Percentiles rank a stretch among this genome's conserved stretches.
These are phyloP conservation scores for Gibbula magus DNA, from an alignment of 2,888 invertebrate genomes.

Conservation along the genomic window DNA sequence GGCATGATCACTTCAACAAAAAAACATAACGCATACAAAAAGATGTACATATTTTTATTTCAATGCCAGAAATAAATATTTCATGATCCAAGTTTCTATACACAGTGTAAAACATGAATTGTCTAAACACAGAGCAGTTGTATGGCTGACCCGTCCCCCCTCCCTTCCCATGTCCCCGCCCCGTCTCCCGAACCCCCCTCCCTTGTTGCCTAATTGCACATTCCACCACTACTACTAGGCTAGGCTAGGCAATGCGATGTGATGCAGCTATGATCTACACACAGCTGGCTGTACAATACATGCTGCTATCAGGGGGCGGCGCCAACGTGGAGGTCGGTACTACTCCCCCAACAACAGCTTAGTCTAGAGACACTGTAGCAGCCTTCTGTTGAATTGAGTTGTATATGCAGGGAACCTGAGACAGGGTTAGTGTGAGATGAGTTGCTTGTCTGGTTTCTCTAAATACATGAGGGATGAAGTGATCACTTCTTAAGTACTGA, in stretches of 20 bases:
- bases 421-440: no score
- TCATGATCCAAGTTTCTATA: conserved; percentile 22
- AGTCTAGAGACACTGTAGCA: neutral
- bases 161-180: neutral
- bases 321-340: neutral
- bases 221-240: neutral
- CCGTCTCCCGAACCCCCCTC: neutral
- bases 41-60: conserved; percentile 23
- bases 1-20: neutral
- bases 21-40: conserved; percentile 2
- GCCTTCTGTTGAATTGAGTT: no score
- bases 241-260: neutral
- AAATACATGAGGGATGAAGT: no score
- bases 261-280: no score
- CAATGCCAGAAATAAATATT: conserved; percentile 24
- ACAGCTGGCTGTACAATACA: neutral
- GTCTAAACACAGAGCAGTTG: conserved; percentile 10
- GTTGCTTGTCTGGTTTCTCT: no score
- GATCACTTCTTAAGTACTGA: no score
- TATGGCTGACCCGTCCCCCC: neutral
- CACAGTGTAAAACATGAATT: conserved; percentile 23
- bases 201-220: conserved; percentile 21
- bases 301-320: neutral
- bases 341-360: neutral
- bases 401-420: no score